Base-by-base conservation (phyloP, 2,113 vertebrate species). In the Hyperoodon ampullatus region DNA sequence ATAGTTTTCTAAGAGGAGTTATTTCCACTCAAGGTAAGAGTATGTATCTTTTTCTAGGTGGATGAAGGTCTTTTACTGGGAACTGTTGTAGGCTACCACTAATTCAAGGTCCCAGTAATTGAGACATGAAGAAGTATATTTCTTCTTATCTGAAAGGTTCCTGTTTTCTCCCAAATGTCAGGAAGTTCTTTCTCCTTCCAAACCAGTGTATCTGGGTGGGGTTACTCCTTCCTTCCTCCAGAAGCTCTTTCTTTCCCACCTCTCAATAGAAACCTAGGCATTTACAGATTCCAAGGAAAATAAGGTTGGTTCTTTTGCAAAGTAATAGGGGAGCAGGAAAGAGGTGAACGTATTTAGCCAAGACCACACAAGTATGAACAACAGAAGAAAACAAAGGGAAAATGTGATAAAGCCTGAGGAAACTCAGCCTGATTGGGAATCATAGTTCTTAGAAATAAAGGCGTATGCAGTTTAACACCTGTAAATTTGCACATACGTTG, bases 251-350 rank as follows among this genome's bases (percentile, higher is more conserved):
- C 14, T 83, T 71, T 85, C 3, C n/a, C 8, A 77, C 4, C 3
- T 21, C 1, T 71, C 9, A 71, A 0, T 58, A 19, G 50, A 44
- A 16, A 61, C 5, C 7, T 21, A 66, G 2, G 10, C 30, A 61
- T 78, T 90, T 35, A 61, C 28, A 91, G 23, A 66, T 53, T 60
- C 5, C 33, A 35, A 78, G 19, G 15, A 90, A 78, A 50, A 26
- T 70, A 11, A 75, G 26, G 78, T 7, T 71, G 26, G 8, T 77
- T 63, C 14, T 1, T 39, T 75, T 18, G 21, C 10, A 88, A 42
- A 65, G 14, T 65, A 83, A 24, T 35, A 12, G 23, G 2, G 19
- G 61, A 78, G 8, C 2, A 74, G 12, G 10, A 65, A 68, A 81
- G 8, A 92, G 8, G n/a, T 77, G n/a, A 55, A 30, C 33, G 18